A percentile compares a stretch with the other conserved stretches of the same genome.
phyloP scores from a whole-genome alignment of 2,113 vertebrate genomes.

The Circaetus gallicus region DNA sequence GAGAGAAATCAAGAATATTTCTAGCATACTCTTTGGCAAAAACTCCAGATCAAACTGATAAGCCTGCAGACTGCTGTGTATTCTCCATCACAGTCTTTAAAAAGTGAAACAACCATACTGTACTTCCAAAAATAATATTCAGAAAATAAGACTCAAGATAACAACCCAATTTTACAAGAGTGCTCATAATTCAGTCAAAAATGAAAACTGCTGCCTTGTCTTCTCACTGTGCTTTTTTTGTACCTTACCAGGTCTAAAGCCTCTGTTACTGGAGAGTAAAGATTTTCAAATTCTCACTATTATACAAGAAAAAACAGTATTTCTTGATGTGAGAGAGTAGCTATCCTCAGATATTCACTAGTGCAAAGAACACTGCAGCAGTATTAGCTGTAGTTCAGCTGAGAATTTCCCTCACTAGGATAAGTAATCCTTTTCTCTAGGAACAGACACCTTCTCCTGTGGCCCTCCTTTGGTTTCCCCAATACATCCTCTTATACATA shows the following conservation, averaged over 20 bases:
- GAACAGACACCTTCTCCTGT: background rate
- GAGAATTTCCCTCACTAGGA: background rate
- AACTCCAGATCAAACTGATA: conserved; percentile 11
- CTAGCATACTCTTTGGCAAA: background rate
- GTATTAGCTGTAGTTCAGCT: background rate
- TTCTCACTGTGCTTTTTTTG: background rate
- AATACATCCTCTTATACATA: background rate
- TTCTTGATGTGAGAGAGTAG: background rate
- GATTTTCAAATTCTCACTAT: background rate
- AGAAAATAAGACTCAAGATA: background rate
- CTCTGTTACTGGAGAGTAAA: background rate
- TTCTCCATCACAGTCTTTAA: background rate
- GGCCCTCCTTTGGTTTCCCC: background rate
- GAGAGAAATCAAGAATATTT: background rate
- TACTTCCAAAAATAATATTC: conserved; percentile 29
- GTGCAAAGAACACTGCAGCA: background rate
- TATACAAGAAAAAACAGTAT: background rate
- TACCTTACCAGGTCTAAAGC: background rate
- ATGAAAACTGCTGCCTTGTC: background rate
- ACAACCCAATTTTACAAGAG: background rate
- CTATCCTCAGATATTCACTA: background rate
- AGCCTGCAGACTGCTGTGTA: background rate
- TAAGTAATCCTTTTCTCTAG: background rate
- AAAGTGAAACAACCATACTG: background rate
- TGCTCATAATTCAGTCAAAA: background rate